Evolutionary conservation across 1,140 invertebrate species (phyloP).

Genomic region (Anadara kagoshimensis): DNA sequence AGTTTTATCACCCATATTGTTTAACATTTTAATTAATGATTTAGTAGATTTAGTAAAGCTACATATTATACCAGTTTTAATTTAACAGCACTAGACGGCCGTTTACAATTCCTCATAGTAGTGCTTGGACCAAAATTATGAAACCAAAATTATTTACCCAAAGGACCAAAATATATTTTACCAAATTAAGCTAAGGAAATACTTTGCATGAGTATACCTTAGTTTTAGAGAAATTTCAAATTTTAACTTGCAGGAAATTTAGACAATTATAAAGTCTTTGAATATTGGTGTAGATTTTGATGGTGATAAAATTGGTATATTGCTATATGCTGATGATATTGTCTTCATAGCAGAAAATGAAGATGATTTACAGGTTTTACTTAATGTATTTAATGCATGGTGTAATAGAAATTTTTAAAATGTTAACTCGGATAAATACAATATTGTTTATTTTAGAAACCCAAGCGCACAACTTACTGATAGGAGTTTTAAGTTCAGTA

Average conservation of each 20-base stretch:
- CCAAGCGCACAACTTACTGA: background rate
- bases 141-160: no score
- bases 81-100: no score
- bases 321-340: slow-evolving; percentile 28
- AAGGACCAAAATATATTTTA: no score
- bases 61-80: no score
- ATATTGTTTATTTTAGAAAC: slow-evolving; percentile 18
- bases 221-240: no score
- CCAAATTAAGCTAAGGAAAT: no score
- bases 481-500: background rate
- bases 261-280: no score
- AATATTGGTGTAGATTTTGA: slow-evolving; percentile 15
- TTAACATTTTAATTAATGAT: slow-evolving; percentile 5
- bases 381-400: slow-evolving; percentile 10
- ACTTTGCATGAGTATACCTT: no score
- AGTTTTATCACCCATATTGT: no score
- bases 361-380: slow-evolving; percentile 7
- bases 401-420: slow-evolving; percentile 15
- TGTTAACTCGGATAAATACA: slow-evolving; percentile 11
- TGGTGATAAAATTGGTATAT: background rate
- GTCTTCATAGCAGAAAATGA: slow-evolving; percentile 22
- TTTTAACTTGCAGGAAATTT: no score
- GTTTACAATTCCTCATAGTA: no score
- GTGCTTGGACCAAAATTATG: no score
- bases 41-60: slow-evolving; percentile 1